These are phyloP conservation scores for Drosophila nikananu DNA, from an alignment of 1,140 invertebrate genomes.

Conservation along the genomic window DNA sequence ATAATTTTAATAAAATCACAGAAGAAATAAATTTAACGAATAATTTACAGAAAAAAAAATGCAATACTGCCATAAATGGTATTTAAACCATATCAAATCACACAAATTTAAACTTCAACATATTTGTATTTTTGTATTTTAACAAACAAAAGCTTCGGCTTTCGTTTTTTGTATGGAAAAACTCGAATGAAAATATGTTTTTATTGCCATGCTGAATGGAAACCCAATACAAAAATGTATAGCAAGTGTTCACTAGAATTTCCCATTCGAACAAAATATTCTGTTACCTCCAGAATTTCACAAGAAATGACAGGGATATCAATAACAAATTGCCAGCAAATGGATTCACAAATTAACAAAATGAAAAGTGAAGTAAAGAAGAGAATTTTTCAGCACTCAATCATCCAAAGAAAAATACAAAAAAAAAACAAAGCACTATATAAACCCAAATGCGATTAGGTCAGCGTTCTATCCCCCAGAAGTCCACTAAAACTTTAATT, in stretches of 20 bases:
- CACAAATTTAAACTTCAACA: not conserved
- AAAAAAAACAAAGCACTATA: not conserved
- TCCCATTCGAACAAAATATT: slow-evolving; percentile 54
- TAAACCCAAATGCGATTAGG: slow-evolving; percentile 22
- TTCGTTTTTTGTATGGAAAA: not conserved
- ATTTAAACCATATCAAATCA: slow-evolving; percentile 3
- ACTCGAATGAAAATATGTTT: slow-evolving; percentile 8
- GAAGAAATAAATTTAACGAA: not conserved
- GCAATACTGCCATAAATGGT: not conserved
- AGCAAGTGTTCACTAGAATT: slow-evolving; percentile 40
- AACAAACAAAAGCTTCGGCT: not conserved
- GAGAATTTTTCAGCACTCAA: slow-evolving; percentile 5
- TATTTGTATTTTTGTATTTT: not conserved
- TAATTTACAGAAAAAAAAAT: not conserved
- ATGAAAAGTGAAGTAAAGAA: slow-evolving; percentile 30
- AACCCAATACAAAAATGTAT: slow-evolving; percentile 33
- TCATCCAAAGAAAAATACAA: not conserved
- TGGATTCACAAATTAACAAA: slow-evolving; percentile 31
- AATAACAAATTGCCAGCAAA: slow-evolving; percentile 39
- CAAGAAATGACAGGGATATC: slow-evolving; percentile 18
- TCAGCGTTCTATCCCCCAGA: slow-evolving; percentile 4
- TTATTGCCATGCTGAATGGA: slow-evolving; percentile 14
- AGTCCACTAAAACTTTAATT: slow-evolving; percentile 15
- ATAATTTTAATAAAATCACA: not conserved
- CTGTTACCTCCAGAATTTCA: slow-evolving; percentile 8